phyloP scores from a whole-genome alignment of 2,797 vertebrate species.

The Gambelia wislizenii region DNA sequence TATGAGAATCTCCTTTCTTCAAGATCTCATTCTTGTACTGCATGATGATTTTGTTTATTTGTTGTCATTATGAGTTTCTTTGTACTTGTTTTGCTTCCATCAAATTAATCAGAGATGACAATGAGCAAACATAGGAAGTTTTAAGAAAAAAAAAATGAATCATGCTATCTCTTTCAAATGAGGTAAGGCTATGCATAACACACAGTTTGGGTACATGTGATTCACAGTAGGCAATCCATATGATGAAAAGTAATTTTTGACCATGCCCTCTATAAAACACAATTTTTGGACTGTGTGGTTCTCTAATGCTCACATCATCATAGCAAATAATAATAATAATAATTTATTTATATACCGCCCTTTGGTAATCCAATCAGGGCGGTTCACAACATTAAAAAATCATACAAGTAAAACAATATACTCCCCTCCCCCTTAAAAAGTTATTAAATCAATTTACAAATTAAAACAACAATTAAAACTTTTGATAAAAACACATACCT shows the following conservation, averaged over 20 bases:
- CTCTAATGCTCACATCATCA: not conserved
- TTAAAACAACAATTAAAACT: too few species aligned
- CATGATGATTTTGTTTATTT: not conserved
- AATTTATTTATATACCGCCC: too few species aligned
- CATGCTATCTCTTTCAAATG: constrained; percentile 3
- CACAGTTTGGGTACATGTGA: not conserved
- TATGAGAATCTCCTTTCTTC: not conserved
- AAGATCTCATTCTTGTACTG: not conserved
- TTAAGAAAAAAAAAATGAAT: not conserved
- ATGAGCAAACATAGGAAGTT: not conserved
- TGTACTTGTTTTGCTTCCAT: constrained; percentile 15
- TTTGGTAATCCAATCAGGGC: too few species aligned
- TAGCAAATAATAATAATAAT: too few species aligned
- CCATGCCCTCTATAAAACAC: not conserved
- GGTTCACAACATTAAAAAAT: too few species aligned
- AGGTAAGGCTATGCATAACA: not conserved
- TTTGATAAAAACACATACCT: too few species aligned
- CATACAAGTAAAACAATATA: too few species aligned
- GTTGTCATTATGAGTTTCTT: not conserved
- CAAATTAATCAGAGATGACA: not conserved
- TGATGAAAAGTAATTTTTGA: not conserved
- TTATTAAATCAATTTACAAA: too few species aligned
- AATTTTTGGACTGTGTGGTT: not conserved
- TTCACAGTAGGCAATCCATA: not conserved
- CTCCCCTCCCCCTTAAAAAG: too few species aligned